Percentiles rank a stretch among this genome's conserved stretches.
phyloP scores from a whole-genome alignment of 2,888 invertebrate species.

The Philhelius pedissequus region DNA sequence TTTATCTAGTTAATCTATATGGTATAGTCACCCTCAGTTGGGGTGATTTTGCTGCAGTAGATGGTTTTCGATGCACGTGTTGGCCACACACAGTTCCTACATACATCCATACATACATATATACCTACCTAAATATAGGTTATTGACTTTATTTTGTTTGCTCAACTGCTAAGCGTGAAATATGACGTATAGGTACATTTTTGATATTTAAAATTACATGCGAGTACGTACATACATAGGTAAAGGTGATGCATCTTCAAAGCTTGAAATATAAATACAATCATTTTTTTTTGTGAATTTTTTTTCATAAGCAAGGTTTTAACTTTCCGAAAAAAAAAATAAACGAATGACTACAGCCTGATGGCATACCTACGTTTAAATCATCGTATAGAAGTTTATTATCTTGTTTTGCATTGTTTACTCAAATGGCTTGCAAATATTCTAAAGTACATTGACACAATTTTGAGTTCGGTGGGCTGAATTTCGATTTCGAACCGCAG shows the following conservation, averaged over 20 bases:
- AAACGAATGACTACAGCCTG: slow-evolving; percentile 21
- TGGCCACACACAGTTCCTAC: slow-evolving; percentile 15
- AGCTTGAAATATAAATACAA: background rate
- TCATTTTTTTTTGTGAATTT: slow-evolving; percentile 6
- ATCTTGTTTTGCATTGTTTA: slow-evolving; percentile 56
- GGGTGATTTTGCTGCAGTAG: slow-evolving; percentile 9
- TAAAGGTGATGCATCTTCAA: background rate
- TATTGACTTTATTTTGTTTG: slow-evolving; percentile 39
- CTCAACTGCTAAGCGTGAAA: slow-evolving; percentile 1
- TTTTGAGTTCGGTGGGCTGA: slow-evolving; percentile 21
- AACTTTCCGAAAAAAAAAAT: background rate
- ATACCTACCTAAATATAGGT: slow-evolving; percentile 44
- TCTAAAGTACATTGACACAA: slow-evolving; percentile 58
- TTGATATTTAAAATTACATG: background rate
- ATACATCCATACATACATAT: too few relatives aligned
- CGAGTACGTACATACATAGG: background rate
- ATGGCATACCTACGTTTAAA: slow-evolving; percentile 50
- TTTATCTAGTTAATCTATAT: slow-evolving; percentile 59
- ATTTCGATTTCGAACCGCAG: slow-evolving; percentile 22
- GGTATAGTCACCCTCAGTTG: slow-evolving; percentile 19
- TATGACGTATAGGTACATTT: background rate
- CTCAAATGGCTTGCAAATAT: slow-evolving; percentile 51
- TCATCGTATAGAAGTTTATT: slow-evolving; percentile 55
- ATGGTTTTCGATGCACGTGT: slow-evolving; percentile 20
- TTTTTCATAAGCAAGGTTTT: background rate